phyloP scores from a whole-genome alignment of 2,888 invertebrate species.

The Nebria brevicollis region DNA sequence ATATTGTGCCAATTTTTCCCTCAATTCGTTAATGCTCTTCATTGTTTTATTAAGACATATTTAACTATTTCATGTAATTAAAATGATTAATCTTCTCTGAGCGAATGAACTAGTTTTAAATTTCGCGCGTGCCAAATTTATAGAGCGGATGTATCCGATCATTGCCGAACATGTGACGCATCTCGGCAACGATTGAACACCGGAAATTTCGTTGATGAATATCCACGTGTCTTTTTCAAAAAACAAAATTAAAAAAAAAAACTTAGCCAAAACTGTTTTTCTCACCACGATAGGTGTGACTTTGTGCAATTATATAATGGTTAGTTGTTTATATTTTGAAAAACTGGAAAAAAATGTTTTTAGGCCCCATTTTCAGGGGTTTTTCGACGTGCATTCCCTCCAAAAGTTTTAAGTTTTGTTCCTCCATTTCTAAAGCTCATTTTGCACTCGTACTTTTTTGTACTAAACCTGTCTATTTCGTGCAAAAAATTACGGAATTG shows the following conservation, averaged over 20 bases:
- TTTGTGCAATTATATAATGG: conserved; percentile 32
- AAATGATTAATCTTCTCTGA: neutral
- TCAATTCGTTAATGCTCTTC: neutral
- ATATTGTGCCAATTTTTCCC: conserved; percentile 10
- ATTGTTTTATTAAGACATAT: neutral
- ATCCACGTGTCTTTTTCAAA: conserved; percentile 36
- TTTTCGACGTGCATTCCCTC: conserved; percentile 40
- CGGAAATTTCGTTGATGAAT: conserved; percentile 26
- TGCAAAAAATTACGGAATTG: neutral
- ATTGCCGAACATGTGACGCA: neutral
- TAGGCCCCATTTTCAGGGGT: conserved; percentile 17
- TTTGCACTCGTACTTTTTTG: neutral
- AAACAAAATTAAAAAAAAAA: neutral
- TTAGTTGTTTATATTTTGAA: conserved; percentile 4
- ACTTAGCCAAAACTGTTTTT: conserved; percentile 1
- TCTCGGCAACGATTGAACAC: conserved; percentile 22
- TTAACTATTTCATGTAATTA: neutral
- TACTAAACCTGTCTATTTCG: neutral
- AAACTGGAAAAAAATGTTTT: neutral
- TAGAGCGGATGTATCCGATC: neutral
- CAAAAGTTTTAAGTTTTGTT: conserved; percentile 33
- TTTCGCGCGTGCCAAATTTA: neutral
- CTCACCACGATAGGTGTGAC: conserved; percentile 30
- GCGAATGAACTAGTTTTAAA: neutral
- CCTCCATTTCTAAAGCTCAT: neutral